Base-by-base conservation (phyloP, 2,888 invertebrate species). In the Lepeophtheirus nordmannii region DNA sequence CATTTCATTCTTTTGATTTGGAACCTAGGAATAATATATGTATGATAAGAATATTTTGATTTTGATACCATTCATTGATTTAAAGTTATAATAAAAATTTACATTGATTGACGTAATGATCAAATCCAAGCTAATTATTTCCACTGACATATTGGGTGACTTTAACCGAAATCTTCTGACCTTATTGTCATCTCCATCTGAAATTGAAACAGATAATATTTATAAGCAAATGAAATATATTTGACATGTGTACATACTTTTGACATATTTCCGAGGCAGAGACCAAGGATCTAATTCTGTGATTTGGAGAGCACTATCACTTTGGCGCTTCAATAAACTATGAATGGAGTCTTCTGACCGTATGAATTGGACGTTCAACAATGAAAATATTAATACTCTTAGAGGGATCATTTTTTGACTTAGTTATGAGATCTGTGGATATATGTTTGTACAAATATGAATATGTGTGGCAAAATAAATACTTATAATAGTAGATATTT, bases 21-120 rank as follows among this genome's bases (percentile, higher is more conserved):
- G 53, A 14, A 46, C 8, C 53, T 46, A 46, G 17, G 8, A 46
- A 46, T 46, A 5, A n/a, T 46, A 17, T n/a, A 11, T 41, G 10
- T 41, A 11, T 41, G 10, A 41, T 10, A 46, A 8, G 5, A 46
- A 17, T 46, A 46, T 46, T 46, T 46, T 14, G 53, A 5, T 41
- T 41, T 41, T n/a, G 17, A 46, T 46, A 30, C 8, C 14, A 46
- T 41, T 41, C 10, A n/a, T 5, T 5, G 1, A 46, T n/a, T n/a
- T 46, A 46, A 17, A 5, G 2, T n/a, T 46, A 46, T 1, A n/a
- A 46, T 46, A n/a, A 5, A 14, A 46, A 46, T 17, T 46, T 17
- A 46, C 53, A 14, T 46, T 46, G 17, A 46, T 46, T 46, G 53
- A 46, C 53, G 53, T 46, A 17, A 46, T 46, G 53, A 46, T 46